These are phyloP conservation scores for Scelioninae gen. 1 DNA, from an alignment of 2,888 invertebrate genomes.

Conservation along the genomic window DNA sequence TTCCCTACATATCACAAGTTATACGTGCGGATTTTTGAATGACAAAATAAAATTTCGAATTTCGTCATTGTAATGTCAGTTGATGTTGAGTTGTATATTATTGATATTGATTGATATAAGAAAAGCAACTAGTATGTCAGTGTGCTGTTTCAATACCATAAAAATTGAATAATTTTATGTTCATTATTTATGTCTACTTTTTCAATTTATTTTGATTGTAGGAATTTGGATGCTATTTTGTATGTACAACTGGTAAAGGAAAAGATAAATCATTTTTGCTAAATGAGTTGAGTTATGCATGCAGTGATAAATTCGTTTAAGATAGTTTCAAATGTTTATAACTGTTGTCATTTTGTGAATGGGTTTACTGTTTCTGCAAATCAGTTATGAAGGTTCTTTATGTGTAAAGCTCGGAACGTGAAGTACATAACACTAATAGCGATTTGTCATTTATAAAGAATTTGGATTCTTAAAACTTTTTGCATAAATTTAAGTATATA, in stretches of 20 bases:
- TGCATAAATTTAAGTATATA: constrained; percentile 52
- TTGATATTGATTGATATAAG: too few relatives aligned
- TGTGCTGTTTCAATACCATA: too few relatives aligned
- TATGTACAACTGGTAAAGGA: constrained; percentile 26
- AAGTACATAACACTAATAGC: constrained; percentile 57
- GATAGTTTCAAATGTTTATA: constrained; percentile 54
- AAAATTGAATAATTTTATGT: too few relatives aligned
- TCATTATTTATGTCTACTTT: too few relatives aligned
- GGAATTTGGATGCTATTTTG: constrained; percentile 17
- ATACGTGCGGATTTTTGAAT: too few relatives aligned
- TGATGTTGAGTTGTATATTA: too few relatives aligned
- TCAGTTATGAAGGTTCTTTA: constrained; percentile 54
- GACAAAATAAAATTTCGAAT: too few relatives aligned
- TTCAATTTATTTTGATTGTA: neutral
- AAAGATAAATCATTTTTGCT: constrained; percentile 43
- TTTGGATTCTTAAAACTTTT: constrained; percentile 47
- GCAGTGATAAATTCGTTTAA: constrained; percentile 43
- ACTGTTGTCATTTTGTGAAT: constrained; percentile 56
- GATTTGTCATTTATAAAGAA: constrained; percentile 56
- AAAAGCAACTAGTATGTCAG: too few relatives aligned
- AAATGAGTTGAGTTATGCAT: constrained; percentile 36
- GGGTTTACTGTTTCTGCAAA: constrained; percentile 54
- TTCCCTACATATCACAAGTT: too few relatives aligned
- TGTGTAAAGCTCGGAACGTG: constrained; percentile 57
- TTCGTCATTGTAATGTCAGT: too few relatives aligned